Conservation (phyloP, 2,113 vertebrate genomes). For the Lota lota region DNA sequence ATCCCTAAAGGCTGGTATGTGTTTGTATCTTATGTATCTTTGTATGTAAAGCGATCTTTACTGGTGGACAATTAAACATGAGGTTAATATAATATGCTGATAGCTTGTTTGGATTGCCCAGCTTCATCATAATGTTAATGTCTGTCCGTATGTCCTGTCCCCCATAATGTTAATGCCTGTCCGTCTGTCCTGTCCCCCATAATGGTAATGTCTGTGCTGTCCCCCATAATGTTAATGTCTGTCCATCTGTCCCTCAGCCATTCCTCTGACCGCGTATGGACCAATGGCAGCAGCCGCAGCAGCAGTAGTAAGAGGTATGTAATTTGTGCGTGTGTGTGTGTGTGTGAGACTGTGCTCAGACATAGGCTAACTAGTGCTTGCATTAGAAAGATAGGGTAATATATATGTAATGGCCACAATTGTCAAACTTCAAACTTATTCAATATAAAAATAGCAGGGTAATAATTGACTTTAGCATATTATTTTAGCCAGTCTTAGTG, state of each 20-base stretch:
- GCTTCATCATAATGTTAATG: too few species aligned
- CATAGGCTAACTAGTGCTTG: too few species aligned
- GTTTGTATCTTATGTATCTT: slow-evolving; percentile 4
- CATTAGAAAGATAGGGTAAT: too few species aligned
- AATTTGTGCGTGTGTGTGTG: slow-evolving; percentile 30
- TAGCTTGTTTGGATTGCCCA: not conserved
- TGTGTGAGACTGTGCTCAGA: slow-evolving; percentile 17
- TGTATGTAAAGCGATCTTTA: slow-evolving; percentile 6
- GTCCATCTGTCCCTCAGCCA: slow-evolving; percentile 78
- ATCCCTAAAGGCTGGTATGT: slow-evolving; percentile 24
- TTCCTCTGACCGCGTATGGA: slow-evolving; percentile 95
- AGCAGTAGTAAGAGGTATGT: slow-evolving; percentile 85
- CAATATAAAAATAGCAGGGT: too few species aligned
- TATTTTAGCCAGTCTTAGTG: not conserved
- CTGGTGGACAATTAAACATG: not conserved
- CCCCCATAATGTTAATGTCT: not conserved
- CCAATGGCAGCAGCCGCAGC: slow-evolving; percentile 93
- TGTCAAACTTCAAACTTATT: too few species aligned
- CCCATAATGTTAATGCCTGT: too few species aligned
- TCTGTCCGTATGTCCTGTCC: too few species aligned
- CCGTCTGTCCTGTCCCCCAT: too few species aligned
- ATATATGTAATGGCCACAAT: too few species aligned
- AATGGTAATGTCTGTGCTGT: too few species aligned
- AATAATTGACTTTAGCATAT: too few species aligned
- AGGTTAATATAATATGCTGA: not conserved